These are phyloP conservation scores for Archivesica marissinica DNA, from an alignment of 1,140 invertebrate species.

Conservation along the genomic window DNA sequence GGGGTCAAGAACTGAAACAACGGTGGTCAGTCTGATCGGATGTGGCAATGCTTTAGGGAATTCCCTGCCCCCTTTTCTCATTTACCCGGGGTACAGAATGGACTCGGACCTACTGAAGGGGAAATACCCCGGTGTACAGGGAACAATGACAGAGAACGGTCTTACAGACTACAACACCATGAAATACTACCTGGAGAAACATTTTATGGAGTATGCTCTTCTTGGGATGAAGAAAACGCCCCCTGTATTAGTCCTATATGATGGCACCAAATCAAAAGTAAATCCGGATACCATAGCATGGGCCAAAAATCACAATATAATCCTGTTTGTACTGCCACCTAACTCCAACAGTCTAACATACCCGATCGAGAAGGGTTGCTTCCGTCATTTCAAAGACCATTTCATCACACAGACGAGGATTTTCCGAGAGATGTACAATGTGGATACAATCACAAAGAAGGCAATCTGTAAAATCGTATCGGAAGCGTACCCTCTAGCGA, in stretches of 20 bases:
- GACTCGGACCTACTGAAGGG: conserved; percentile 40
- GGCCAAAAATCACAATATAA: conserved; percentile 51
- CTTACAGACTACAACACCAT: conserved; percentile 53
- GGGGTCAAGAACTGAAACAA: conserved; percentile 47
- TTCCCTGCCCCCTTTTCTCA: conserved; percentile 46
- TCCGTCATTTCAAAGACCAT: conserved; percentile 49
- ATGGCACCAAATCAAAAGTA: conserved; percentile 53
- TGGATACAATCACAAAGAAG: conserved; percentile 44
- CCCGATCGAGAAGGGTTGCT: conserved; percentile 49
- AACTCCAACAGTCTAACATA: conserved; percentile 30
- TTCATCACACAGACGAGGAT: conserved; percentile 53
- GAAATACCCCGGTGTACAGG: conserved; percentile 57
- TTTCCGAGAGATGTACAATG: conserved; percentile 57
- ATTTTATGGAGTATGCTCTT: conserved; percentile 47
- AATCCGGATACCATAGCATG: conserved; percentile 56
- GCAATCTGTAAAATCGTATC: conserved; percentile 58
- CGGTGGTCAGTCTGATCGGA: conserved; percentile 57
- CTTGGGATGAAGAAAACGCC: conserved; percentile 45
- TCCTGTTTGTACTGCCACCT: conserved; percentile 58
- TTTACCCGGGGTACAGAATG: conserved; percentile 43
- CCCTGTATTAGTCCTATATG: conserved; percentile 52
- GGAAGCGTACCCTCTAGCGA: conserved; percentile 47
- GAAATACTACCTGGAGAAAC: conserved; percentile 51
- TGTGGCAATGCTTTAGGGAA: conserved; percentile 55
- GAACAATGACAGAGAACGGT: conserved; percentile 45